phyloP scores from a whole-genome alignment of 2,113 vertebrate species.

The Rhabdornis inornatus region DNA sequence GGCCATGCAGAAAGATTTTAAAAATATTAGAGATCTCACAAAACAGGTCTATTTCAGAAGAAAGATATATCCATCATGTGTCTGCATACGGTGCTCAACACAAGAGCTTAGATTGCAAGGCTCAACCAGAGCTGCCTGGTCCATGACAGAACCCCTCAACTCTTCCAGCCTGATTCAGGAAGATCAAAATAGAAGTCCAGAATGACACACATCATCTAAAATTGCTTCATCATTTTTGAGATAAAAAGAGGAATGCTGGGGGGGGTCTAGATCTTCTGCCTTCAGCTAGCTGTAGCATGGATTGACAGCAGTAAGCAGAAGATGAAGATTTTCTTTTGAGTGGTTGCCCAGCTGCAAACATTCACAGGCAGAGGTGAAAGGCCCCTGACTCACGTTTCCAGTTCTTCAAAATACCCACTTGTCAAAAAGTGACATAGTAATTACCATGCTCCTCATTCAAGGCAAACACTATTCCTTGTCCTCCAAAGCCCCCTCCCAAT shows the following conservation, averaged over 20 bases:
- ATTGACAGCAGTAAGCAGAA: background rate
- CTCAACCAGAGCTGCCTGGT: background rate
- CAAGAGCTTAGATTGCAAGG: background rate
- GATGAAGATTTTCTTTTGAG: background rate
- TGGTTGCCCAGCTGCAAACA: background rate
- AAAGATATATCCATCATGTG: background rate
- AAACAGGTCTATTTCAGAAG: background rate
- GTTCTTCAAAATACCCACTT: background rate
- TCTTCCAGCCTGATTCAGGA: background rate
- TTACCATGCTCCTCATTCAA: background rate
- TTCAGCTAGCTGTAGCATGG: background rate
- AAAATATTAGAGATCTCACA: background rate
- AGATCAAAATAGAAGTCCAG: background rate
- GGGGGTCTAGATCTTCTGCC: background rate
- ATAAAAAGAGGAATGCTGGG: background rate
- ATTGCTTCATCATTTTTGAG: background rate
- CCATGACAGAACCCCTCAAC: background rate
- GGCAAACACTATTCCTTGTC: background rate
- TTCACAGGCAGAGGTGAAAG: background rate
- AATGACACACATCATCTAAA: background rate
- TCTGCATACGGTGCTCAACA: background rate
- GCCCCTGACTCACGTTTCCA: background rate
- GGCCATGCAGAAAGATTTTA: background rate
- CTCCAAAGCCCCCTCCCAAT: background rate
- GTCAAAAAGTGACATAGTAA: background rate